phyloP scores from a whole-genome alignment of 2,113 vertebrate species.

The Thymallus thymallus region DNA sequence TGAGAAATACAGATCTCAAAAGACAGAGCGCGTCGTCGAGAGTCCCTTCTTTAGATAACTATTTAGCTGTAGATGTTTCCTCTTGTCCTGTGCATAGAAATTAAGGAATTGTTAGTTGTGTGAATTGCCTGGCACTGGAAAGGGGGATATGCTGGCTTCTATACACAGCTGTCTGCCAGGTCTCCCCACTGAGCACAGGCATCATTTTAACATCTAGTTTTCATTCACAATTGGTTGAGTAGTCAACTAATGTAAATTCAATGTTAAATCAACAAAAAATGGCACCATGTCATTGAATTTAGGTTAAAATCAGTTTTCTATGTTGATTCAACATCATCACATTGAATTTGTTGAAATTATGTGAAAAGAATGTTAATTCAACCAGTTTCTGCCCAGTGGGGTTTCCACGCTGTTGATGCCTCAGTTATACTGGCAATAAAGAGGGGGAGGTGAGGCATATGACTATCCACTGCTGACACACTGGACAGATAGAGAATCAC shows the following conservation, averaged over 20 bases:
- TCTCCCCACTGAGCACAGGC: conserved; percentile 31
- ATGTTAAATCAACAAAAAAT: too few relatives aligned
- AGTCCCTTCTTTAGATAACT: conserved; percentile 42
- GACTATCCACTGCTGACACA: conserved; percentile 31
- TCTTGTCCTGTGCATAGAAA: conserved; percentile 27
- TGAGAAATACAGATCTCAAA: too few relatives aligned
- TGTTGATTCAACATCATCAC: too few relatives aligned
- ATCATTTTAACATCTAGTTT: too few relatives aligned
- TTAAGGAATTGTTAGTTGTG: conserved; percentile 54
- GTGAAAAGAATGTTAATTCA: too few relatives aligned
- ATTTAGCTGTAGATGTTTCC: conserved; percentile 47
- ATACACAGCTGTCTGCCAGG: conserved; percentile 46
- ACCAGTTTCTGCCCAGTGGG: too few relatives aligned
- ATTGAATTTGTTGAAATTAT: too few relatives aligned
- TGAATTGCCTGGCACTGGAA: conserved; percentile 49
- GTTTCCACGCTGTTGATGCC: conserved; percentile 19
- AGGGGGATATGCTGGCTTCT: conserved; percentile 40
- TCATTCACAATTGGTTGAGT: too few relatives aligned
- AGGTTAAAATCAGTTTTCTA: too few relatives aligned
- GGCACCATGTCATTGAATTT: too few relatives aligned
- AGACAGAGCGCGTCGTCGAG: background rate
- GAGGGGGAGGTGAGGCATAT: conserved; percentile 26
- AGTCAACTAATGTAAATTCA: too few relatives aligned
- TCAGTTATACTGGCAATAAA: conserved; percentile 3
- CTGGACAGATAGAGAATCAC: too few relatives aligned